These are phyloP conservation scores for Leucoraja erinaceus DNA, from an alignment of 2,113 vertebrate genomes.

Conservation along the genomic window DNA sequence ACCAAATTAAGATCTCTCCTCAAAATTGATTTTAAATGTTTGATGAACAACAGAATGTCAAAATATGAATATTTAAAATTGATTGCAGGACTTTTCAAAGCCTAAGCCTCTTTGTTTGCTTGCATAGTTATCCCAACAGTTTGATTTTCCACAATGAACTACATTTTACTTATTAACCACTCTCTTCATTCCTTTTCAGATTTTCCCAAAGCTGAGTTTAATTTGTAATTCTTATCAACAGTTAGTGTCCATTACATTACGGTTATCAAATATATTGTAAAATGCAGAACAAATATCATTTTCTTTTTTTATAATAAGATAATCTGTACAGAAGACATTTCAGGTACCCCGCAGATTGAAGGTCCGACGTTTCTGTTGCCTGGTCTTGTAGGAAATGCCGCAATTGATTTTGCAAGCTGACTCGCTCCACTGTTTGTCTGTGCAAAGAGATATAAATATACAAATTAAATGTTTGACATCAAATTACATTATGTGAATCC, in stretches of 20 bases:
- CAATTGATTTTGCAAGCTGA: conserved; percentile 79
- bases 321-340: neutral
- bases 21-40: neutral
- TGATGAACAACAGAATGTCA: neutral
- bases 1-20: neutral
- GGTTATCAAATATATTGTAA: neutral
- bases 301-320: neutral
- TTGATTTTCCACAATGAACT: neutral
- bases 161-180: neutral
- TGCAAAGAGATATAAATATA: conserved; percentile 42
- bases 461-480: neutral
- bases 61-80: neutral
- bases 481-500: neutral
- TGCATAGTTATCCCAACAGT: neutral
- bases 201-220: neutral
- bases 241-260: neutral
- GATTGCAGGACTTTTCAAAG: neutral
- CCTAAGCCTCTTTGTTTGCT: neutral
- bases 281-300: neutral
- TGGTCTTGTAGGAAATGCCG: conserved; percentile 79
- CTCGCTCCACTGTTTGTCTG: conserved; percentile 80
- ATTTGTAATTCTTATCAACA: neutral
- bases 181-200: neutral
- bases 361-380: conserved; percentile 62
- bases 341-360: conserved; percentile 69